Evolutionary conservation across 2,888 invertebrate species (phyloP).

Genomic region (Zhuqinia jingwanae): DNA sequence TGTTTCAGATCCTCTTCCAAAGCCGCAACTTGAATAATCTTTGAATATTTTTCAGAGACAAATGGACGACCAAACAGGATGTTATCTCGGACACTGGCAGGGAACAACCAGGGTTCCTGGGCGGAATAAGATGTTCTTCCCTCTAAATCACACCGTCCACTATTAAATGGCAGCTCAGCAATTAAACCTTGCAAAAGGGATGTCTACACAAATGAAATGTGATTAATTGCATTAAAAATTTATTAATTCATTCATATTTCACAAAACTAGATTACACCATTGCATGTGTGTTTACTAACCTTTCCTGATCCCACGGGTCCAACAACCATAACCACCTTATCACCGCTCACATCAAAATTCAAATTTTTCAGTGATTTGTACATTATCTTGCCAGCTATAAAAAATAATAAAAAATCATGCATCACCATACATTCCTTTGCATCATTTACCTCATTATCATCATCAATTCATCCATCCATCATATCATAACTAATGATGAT

Average conservation of each 20-base stretch:
- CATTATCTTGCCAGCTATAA: conserved; percentile 68
- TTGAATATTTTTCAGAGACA: conserved; percentile 59
- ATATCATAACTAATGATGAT: conserved; percentile 3
- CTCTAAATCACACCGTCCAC: conserved; percentile 70
- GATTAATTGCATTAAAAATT: not conserved
- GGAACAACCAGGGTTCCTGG: conserved; percentile 80
- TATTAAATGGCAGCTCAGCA: conserved; percentile 72
- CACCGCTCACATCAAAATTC: conserved; percentile 65
- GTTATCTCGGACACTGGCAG: conserved; percentile 83
- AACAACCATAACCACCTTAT: conserved; percentile 72
- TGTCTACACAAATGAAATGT: conserved; percentile 60
- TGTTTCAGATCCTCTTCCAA: conserved; percentile 82
- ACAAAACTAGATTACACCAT: too few species aligned
- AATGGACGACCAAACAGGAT: conserved; percentile 80
- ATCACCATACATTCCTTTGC: not conserved
- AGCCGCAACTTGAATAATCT: conserved; percentile 83
- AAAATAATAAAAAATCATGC: not conserved
- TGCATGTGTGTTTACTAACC: conserved; percentile 32
- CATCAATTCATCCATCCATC: conserved; percentile 18
- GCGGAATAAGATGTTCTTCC: conserved; percentile 75
- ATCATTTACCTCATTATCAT: not conserved
- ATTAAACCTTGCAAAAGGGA: conserved; percentile 75
- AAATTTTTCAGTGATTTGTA: conserved; percentile 63
- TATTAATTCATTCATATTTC: too few species aligned
- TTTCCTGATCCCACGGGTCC: conserved; percentile 72